Base-by-base conservation (phyloP, 1,140 invertebrate genomes). In the Colletes latitarsis region DNA sequence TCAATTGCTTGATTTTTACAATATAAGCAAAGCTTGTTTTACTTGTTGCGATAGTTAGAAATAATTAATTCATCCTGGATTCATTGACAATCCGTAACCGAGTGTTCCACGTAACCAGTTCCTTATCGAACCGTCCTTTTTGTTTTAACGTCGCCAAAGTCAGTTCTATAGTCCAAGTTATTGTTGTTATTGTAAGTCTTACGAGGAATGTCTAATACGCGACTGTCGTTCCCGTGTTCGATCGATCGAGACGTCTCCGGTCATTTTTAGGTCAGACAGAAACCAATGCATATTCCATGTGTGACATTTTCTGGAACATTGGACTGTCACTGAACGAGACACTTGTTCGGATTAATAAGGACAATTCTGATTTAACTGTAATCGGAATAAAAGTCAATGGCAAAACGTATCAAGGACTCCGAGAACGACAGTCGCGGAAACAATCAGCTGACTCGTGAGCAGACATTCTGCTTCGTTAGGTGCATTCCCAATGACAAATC, bases 231-330 rank as follows among this genome's bases (percentile, higher is more conserved):
- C 77, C 72, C 60, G 60, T 12, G 19, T 73, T 49, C 70, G 58
- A 79, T 79, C 77, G 77, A 79, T 79, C 58, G 58, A 63, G 17
- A 64, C 77, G 60, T 12, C 21, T 46, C 43, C 60, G 69, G 77
- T 73, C 70, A 49, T 30, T 73, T 73, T 73, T 55, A 79, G 70
- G 60, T 79, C 77, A 79, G 21, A 62, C 58, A 49, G 58, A 64
- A 64, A 30, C 52, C 71, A 43, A 15, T 39, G 57, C 10, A 3
- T 66, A 66, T 46, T 49, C n/a, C 0, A n/a, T 6, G 52, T 30
- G 43, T 21, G 52, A 57, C 6, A 55, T 41, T 57, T 39, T 21
- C 10, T 12, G 63, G 41, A 46, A 66, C 43, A 43, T 5, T 43
- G 43, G 8, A 43, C 43, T 5, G 8, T 6, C 8, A 43, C 43